A percentile compares a stretch with the other conserved stretches of the same genome.
Conservation (phyloP, 2,113 vertebrate species). For the Sinocyclocheilus anshuiensis region DNA sequence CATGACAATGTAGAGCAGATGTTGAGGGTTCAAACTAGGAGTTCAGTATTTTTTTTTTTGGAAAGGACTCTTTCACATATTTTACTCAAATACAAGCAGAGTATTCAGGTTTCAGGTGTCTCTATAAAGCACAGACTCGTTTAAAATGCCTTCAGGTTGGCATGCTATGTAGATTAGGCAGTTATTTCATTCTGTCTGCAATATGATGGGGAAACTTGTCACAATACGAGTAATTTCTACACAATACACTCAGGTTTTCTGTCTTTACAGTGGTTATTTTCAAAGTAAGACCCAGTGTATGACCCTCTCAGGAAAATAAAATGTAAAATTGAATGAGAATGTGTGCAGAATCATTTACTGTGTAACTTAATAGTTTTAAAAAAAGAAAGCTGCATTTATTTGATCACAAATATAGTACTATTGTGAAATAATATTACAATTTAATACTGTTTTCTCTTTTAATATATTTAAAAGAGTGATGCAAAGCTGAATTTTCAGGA, state of each 20-base stretch:
- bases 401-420: no score
- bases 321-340: not conserved
- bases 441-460: no score
- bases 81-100: not conserved
- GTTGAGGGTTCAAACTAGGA: not conserved
- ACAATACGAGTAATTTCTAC: not conserved
- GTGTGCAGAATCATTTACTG: not conserved
- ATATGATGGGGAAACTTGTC: not conserved
- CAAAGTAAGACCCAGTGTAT: not conserved
- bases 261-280: not conserved
- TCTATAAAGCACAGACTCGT: not conserved
- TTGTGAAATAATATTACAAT: no score
- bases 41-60: not conserved
- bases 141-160: not conserved
- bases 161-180: not conserved
- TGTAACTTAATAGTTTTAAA: not conserved
- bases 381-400: not conserved
- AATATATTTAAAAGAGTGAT: no score
- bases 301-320: constrained; percentile 47
- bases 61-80: not conserved
- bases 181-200: not conserved
- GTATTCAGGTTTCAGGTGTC: not conserved
- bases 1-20: not conserved
- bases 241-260: not conserved
- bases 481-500: no score